phyloP scores from a whole-genome alignment of 2,797 vertebrate genomes.

The Propithecus deckenii region DNA sequence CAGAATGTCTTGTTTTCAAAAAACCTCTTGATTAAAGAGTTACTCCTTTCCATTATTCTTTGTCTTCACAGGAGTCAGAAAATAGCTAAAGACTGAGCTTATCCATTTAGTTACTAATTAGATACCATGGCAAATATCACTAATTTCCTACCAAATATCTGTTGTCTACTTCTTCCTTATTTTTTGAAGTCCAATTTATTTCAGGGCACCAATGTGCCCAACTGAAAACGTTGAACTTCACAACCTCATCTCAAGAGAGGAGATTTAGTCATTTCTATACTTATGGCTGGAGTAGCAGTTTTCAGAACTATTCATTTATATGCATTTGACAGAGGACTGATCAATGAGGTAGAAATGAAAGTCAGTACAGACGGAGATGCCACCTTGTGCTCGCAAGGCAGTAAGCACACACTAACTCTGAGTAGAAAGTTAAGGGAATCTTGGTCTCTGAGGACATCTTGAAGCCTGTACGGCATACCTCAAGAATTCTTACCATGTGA shows the following conservation, averaged over 20 bases:
- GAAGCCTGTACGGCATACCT: not conserved
- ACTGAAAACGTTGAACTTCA: not conserved
- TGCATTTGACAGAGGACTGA: not conserved
- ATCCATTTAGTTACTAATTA: not conserved
- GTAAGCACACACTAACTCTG: not conserved
- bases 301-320: not conserved
- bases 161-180: not conserved
- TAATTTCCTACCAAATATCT: conserved; percentile 5
- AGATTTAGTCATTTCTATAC: not conserved
- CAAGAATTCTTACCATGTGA: not conserved
- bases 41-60: conserved; percentile 19
- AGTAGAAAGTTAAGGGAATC: not conserved
- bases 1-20: conserved; percentile 30
- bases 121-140: not conserved
- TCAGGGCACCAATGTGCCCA: not conserved
- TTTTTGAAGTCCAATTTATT: conserved; percentile 14
- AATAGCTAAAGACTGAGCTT: not conserved
- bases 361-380: not conserved
- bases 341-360: not conserved
- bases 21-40: not conserved
- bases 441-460: not conserved
- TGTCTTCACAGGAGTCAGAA: not conserved
- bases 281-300: not conserved
- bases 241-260: not conserved
- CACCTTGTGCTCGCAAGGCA: not conserved